Conservation (phyloP, 2,888 invertebrate genomes). For the Heteropelma amictum region DNA sequence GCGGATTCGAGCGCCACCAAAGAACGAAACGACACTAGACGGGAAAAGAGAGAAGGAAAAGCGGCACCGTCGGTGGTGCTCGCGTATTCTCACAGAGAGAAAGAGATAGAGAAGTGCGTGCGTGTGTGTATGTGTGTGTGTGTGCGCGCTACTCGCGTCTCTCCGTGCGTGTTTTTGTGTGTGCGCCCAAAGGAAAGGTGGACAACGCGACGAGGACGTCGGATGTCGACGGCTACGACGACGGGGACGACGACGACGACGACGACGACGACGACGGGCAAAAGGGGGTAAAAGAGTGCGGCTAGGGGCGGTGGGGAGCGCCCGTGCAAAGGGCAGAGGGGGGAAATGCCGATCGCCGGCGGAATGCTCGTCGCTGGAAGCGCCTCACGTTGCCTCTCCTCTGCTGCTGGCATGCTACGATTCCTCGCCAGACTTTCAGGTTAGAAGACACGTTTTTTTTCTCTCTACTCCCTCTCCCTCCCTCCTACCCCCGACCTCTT, state of each 20-base stretch:
- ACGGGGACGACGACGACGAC: conserved; percentile 22
- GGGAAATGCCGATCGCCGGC: conserved; percentile 70
- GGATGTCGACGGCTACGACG: conserved; percentile 27
- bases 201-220: conserved; percentile 32
- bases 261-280: conserved; percentile 29
- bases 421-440: conserved; percentile 83
- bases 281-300: conserved; percentile 34
- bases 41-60: conserved; percentile 58
- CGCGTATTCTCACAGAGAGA: conserved; percentile 45
- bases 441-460: conserved; percentile 72
- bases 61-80: conserved; percentile 4
- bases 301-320: conserved; percentile 15
- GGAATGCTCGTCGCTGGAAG: conserved; percentile 71
- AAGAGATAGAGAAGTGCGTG: not conserved
- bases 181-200: conserved; percentile 44
- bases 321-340: not conserved
- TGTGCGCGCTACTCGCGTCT: not conserved
- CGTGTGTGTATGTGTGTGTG: conserved; percentile 3
- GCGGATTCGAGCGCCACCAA: conserved; percentile 48
- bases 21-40: conserved; percentile 48
- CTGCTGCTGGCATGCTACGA: conserved; percentile 74
- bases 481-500: not conserved
- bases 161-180: not conserved
- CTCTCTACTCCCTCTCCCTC: not conserved
- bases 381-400: conserved; percentile 69